A percentile compares a stretch with the other conserved stretches of the same genome.
phyloP scores from a whole-genome alignment of 2,113 vertebrate species.

The Pollimyrus isidori region DNA sequence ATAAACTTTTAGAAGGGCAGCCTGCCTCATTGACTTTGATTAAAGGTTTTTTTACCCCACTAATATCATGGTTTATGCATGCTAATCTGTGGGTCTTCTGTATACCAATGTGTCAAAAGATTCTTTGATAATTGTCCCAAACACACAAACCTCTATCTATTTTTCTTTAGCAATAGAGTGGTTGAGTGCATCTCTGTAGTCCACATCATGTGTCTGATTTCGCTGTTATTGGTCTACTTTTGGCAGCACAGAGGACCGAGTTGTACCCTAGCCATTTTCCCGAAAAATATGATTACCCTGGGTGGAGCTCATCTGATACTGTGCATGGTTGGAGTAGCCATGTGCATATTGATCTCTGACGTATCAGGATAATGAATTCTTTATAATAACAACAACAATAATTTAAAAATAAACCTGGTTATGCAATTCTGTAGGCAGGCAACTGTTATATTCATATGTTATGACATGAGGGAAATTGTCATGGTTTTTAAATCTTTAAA shows the following conservation, averaged over 20 bases:
- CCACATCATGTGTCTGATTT: not conserved
- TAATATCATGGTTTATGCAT: not conserved
- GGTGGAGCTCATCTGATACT: not conserved
- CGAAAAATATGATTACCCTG: not conserved
- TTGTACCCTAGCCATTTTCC: not conserved
- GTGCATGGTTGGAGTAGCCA: not conserved
- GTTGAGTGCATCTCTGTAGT: not conserved
- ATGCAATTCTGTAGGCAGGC: too few species aligned
- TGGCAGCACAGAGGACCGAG: not conserved
- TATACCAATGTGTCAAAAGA: not conserved
- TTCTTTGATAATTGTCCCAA: not conserved
- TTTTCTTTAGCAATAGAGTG: not conserved
- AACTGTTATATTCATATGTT: too few species aligned
- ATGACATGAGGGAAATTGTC: not conserved
- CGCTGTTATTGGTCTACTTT: not conserved
- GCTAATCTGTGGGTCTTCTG: not conserved
- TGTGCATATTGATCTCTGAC: not conserved
- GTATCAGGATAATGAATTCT: not conserved
- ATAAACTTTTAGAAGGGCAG: conserved; percentile 22
- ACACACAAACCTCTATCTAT: not conserved
- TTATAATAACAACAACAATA: not conserved
- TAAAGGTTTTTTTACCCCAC: conserved; percentile 19
- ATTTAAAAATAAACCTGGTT: not conserved
- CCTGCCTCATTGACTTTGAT: conserved; percentile 29
- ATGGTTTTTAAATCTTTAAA: not conserved